Evolutionary conservation across 2,888 invertebrate species (phyloP).

Genomic region (Phortica magna): DNA sequence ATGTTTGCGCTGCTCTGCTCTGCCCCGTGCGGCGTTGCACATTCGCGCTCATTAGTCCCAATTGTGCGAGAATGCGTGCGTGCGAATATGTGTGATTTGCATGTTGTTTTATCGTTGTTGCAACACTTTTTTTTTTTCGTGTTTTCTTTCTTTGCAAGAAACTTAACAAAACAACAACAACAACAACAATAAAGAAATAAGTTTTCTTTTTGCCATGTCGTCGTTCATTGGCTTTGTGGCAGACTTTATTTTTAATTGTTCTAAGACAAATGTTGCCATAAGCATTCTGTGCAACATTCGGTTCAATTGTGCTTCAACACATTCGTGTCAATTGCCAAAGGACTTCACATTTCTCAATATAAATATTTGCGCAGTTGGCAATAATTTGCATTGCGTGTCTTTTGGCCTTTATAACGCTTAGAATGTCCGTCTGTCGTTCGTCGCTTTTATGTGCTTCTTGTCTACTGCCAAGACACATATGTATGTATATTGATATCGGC

Average conservation of each 20-base stretch:
- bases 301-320: neutral
- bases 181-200: neutral
- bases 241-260: too few species aligned
- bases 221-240: too few species aligned
- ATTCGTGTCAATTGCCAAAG: neutral
- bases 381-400: slow-evolving; percentile 1
- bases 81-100: neutral
- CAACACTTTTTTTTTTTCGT: neutral
- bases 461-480: neutral
- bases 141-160: neutral
- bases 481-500: neutral
- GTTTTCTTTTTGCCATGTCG: neutral
- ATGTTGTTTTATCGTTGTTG: neutral
- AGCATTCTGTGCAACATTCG: neutral
- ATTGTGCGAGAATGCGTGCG: neutral
- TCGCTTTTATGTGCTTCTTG: neutral
- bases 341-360: neutral
- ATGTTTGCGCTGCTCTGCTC: neutral
- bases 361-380: slow-evolving; percentile 30
- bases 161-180: slow-evolving; percentile 3
- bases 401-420: neutral
- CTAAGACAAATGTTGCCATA: neutral
- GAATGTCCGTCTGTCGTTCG: neutral
- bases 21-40: neutral
- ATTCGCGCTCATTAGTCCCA: neutral